Base-by-base conservation (phyloP, 2,888 invertebrate genomes). In the Anoplius nigerrimus region DNA sequence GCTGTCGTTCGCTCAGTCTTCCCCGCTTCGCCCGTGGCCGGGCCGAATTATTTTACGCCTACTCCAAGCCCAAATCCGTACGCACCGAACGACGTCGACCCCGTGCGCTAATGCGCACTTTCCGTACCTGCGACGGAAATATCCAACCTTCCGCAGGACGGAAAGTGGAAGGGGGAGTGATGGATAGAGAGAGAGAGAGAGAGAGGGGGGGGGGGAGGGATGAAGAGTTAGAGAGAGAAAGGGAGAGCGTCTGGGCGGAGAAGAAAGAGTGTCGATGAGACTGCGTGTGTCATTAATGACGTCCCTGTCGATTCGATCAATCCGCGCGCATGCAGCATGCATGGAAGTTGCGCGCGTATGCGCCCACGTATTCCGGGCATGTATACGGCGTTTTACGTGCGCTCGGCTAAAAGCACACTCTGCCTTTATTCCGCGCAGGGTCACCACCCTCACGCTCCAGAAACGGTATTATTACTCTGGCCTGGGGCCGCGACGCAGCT, bases 1-100 rank as follows among this genome's bases (percentile, higher is more conserved):
- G 76, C 72, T 69, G 71, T 61, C 71, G 69, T 74, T 74, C 69
- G 66, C 68, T 63, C 69, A 78, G 61, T 43, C 51, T 64, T 60
- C 60, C 45, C 54, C 22, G 22, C 65, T 62, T 67, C 43, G 59
- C 55, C 56, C 57, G 34, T 34, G 34, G 67, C 63, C 63, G 48
- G 67, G 56, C 67, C 15, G 72, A 46, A 62, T 21, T 64, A 54
- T 68, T 65, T 68, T 51, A 60, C 51, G 54, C 34, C 58, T 34
- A 65, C 55, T 62, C 46, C 34, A 34, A 34, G 62, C 52, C 52
- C 56, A 72, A 72, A 69, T 74, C 64, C 54, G 60, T 52, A 53
- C 34, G 6, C 6, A 13, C 34, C 34, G 11, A 66, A 68, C 65
- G 56, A n/a, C 65, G 64, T 58, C 67, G 62, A 62, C 58, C 66